Base-by-base conservation (phyloP, 2,113 vertebrate genomes). In the Ceyx margarethae region DNA sequence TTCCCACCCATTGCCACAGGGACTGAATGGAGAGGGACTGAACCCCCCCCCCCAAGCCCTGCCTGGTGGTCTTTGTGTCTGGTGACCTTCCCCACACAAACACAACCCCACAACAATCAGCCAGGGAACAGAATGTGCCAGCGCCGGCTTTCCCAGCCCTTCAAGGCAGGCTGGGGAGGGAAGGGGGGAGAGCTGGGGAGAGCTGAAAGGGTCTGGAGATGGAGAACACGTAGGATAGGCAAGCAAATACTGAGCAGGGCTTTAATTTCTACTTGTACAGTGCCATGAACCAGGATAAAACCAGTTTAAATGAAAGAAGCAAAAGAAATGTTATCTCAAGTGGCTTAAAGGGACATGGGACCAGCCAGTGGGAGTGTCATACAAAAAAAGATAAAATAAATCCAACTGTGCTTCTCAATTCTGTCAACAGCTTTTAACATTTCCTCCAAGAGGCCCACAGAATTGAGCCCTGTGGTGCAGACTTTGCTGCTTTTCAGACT, bases 31-130 rank as follows among this genome's bases (percentile, higher is more conserved):
- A 69, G 74, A 58, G 42, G 69, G 78, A 85, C 46, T 68, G 81
- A 91, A 78, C 66, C 26, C 81, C 83, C 85, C 73, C 29, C 3
- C 26, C 60, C n/a, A 37, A 37, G 37, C 54, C 60, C 75, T 87
- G 77, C 90, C 92, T 79, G 95, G 96, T 96, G 95, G 96, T 93
- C 95, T 91, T 93, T 96, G 91, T 95, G 93, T 96, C 89, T 82
- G 5, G 6, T 96, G 94, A 96, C 96, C 94, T 96, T 95, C 86
- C 64, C 80, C 33, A 1, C 90, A 94, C 93, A 95, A 94, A 95
- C 77, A 96, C 92, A 95, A 94, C 89, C 83, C 75, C 91, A 73
- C 79, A 89, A 94, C 78, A 93, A 96, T 96, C 89, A 87, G 72
- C 60, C 71, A 81, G 87, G 69, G 67, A 91, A 74, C 67, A 95